A percentile compares a stretch with the other conserved stretches of the same genome.
These are phyloP conservation scores for cat (Felis catus) DNA, from an alignment of 2,113 vertebrate species.

Conservation along the genomic window DNA sequence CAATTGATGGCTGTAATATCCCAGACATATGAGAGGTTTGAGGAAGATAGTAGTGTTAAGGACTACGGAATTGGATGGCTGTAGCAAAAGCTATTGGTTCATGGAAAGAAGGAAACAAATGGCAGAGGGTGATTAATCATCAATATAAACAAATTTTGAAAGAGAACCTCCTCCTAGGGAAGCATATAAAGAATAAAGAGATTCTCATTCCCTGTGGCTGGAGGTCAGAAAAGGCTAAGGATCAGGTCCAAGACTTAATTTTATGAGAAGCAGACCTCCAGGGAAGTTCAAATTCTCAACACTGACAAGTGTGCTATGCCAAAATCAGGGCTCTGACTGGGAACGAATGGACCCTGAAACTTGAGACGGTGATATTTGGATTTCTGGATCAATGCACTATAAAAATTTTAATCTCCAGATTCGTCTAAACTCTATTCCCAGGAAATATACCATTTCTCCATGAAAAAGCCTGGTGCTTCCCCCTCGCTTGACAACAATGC, in stretches of 20 bases:
- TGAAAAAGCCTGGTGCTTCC: not conserved
- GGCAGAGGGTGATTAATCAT: not conserved
- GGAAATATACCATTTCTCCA: not conserved
- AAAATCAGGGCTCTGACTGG: not conserved
- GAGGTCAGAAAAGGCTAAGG: not conserved
- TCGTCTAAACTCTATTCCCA: not conserved
- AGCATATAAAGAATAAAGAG: not conserved
- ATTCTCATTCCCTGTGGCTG: not conserved
- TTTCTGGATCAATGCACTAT: not conserved
- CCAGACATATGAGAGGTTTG: not conserved
- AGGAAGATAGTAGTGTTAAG: not conserved
- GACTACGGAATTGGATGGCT: not conserved
- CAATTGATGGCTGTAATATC: not conserved
- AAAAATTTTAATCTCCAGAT: not conserved
- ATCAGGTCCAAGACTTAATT: not conserved
- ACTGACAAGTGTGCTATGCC: not conserved
- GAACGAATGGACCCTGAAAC: not conserved
- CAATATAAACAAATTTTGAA: not conserved
- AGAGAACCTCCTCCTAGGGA: not conserved
- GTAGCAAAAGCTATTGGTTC: not conserved
- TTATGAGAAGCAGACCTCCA: not conserved
- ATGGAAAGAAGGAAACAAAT: not conserved
- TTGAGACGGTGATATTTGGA: not conserved
- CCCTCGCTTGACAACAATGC: not conserved
- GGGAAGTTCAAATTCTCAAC: not conserved